Base-by-base conservation (phyloP, 2,888 invertebrate species). In the Volucella bombylans region DNA sequence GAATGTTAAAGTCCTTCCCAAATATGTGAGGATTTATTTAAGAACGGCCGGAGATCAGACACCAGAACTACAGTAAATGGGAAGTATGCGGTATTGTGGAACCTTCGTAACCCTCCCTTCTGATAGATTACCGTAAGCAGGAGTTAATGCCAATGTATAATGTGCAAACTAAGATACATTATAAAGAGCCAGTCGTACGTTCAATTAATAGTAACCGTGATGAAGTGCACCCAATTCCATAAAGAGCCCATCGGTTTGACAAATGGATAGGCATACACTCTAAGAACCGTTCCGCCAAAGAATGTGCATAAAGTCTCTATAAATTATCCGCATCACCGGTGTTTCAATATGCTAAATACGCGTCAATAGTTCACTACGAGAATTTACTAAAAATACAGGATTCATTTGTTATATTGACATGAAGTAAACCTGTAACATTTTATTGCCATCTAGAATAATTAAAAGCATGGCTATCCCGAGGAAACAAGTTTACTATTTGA, bases 371-470 rank as follows among this genome's bases (percentile, higher is more conserved):
- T n/a, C n/a, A n/a, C n/a, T 1, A 93, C 94, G 92, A 96, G 95
- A 92, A 98, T 96, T 79, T 96, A 94, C 90, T 97, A 98, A 0
- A 94, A 88, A 94, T 93, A 88, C 94, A 93, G 0, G 93, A 93
- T 88, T 95, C 94, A 89, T 96, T 96, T 38, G 94, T 93, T 79
- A 99, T 95, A 87, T 99, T 97, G 43, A 98, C 93, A 90, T 97
- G 96, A 23, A 99, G 92, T 18, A 3, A 98, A n/a, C n/a, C 98
- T 74, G 99, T 96, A 80, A 99, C 93, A 92, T 97, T 98, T 92
- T 99, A 99, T 91, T 99, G 99, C 99, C 98, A 99, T 87, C 99
- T 94, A 0, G 98, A 97, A 92, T 97, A 99, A 92, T 98, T 97
- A 81, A 98, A 92, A 18, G 94, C 92, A 82, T 93, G 92, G 69